Base-by-base conservation (phyloP, 2,888 invertebrate genomes). In the Stenotaenia linearis region DNA sequence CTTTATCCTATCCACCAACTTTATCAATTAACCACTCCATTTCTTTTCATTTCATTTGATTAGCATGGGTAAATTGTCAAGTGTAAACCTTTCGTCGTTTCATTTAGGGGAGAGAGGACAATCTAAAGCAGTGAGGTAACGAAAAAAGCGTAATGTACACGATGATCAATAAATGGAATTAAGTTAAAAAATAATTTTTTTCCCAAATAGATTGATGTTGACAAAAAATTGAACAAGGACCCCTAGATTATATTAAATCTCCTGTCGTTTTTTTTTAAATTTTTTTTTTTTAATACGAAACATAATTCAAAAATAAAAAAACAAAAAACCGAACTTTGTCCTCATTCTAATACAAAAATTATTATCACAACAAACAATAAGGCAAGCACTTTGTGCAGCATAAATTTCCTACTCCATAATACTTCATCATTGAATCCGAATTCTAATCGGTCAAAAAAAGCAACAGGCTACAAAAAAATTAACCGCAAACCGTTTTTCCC, bases 1-100 rank as follows among this genome's bases (percentile, higher is more conserved):
- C 25, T 69, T 69, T 69, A 69, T 69, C 69, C 69, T 69, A 69
- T 69, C 69, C 69, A 25, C 69, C 69, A 69, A 69, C 69, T 69
- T 69, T 69, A 69, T 69, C 69, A 69, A 69, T 69, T 69, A 69
- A 69, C 69, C 69, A 69, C 12, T 28, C 28, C 23, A 69, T 69
- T 69, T 69, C 69, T 69, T 69, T 28, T 12, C 69, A 28, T 28
- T 69, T 28, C 25, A 9, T 69, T 28, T 25, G 25, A 69, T 69
- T 69, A 69, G 25, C 25, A 69, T 69, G 21, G 15, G 18, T 10
- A 56, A 56, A 56, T n/a, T n/a, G n/a, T n/a, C n/a, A n/a, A n/a
- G n/a, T n/a, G n/a, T n/a, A n/a, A n/a, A n/a, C n/a, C n/a, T n/a
- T n/a, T n/a, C n/a, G n/a, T n/a, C n/a, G n/a, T n/a, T n/a, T n/a